Percentiles rank a stretch among this genome's conserved stretches.
Conservation (phyloP, 2,888 invertebrate genomes). For the Ophraella communa region DNA sequence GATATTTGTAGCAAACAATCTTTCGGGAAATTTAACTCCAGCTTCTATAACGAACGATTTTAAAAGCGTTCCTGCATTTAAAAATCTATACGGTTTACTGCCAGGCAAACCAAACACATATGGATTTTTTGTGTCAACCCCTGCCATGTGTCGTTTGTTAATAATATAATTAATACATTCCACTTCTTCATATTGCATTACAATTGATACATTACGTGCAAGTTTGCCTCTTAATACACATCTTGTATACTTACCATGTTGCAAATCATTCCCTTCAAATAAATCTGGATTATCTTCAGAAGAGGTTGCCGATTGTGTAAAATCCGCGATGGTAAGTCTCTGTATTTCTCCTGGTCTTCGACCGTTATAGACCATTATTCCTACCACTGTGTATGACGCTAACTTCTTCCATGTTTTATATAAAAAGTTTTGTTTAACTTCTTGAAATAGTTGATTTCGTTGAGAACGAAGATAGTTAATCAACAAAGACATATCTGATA, state of each 20-base stretch:
- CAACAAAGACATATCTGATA: constrained; percentile 12
- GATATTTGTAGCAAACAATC: constrained; percentile 10
- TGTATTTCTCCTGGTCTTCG: constrained; percentile 16
- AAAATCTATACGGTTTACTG: constrained; percentile 10
- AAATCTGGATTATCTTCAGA: not conserved
- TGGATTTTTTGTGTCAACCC: constrained; percentile 1
- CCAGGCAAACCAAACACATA: constrained; percentile 20
- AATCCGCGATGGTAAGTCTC: constrained; percentile 1
- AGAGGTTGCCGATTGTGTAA: constrained; percentile 8
- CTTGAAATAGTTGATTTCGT: not conserved
- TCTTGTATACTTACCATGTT: constrained; percentile 2
- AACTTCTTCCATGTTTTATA: constrained; percentile 2
- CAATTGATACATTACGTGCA: constrained; percentile 9
- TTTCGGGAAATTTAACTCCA: not conserved
- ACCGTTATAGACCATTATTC: constrained; percentile 17
- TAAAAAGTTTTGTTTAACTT: not conserved
- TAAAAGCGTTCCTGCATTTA: constrained; percentile 5
- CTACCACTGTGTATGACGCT: constrained; percentile 8
- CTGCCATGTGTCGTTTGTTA: constrained; percentile 1
- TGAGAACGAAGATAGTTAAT: not conserved
- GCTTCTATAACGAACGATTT: constrained; percentile 1
- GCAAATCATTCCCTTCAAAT: not conserved
- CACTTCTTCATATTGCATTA: constrained; percentile 2
- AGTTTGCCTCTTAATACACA: constrained; percentile 15
- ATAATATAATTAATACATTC: constrained; percentile 3